phyloP scores from a whole-genome alignment of 2,797 vertebrate species.

The Coendou prehensilis region DNA sequence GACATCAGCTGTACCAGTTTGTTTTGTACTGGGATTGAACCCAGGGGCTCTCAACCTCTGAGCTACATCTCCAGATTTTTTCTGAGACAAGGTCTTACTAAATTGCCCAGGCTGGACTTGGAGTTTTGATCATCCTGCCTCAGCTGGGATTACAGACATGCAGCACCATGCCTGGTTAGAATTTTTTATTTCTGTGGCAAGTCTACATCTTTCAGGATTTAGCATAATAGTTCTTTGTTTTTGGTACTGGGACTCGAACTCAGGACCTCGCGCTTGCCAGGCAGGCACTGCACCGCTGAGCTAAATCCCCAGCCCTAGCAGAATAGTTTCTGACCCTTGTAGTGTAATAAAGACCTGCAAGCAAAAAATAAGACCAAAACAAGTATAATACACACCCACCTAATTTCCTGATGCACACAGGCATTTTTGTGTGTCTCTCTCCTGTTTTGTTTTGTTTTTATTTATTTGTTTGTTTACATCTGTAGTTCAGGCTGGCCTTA shows the following conservation, averaged over 20 bases:
- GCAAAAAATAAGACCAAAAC: not conserved
- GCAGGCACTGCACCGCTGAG: too few species aligned
- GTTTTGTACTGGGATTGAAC: not conserved
- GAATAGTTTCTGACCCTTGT: fast-evolving
- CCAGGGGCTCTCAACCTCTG: not conserved
- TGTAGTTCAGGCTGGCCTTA: not conserved
- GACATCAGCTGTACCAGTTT: not conserved
- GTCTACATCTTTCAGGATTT: not conserved
- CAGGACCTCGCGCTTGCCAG: too few species aligned
- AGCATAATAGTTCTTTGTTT: not conserved
- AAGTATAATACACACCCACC: not conserved
- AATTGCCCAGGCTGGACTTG: not conserved
- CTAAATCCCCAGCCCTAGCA: too few species aligned
- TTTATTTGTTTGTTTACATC: not conserved
- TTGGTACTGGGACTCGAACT: too few species aligned
- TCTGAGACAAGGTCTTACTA: not conserved
- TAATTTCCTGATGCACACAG: not conserved
- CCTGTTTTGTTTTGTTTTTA: not conserved
- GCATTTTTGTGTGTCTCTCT: not conserved
- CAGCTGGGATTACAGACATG: not conserved
- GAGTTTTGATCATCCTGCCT: not conserved
- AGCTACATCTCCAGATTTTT: not conserved
- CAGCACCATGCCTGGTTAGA: not conserved
- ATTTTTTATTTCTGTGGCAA: not conserved
- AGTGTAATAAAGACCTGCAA: not conserved